Evolutionary conservation across 2,888 invertebrate species (phyloP).

Genomic region (Diaprepes abbreviatus): DNA sequence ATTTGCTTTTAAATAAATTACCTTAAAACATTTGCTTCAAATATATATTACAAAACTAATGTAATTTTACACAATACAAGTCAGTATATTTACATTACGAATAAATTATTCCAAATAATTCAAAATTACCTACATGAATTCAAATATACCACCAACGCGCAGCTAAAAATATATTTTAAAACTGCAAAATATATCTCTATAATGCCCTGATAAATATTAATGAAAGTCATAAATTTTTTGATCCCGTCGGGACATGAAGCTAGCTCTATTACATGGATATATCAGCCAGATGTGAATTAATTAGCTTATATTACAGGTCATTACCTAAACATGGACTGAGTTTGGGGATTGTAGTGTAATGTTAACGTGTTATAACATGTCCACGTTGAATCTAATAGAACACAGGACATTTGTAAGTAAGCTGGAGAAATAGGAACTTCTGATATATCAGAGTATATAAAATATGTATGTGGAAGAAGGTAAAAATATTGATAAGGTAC

Average conservation of each 20-base stretch:
- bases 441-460: no score
- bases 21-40: no score
- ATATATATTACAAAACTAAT: no score
- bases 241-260: slow-evolving; percentile 43
- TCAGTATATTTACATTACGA: background rate
- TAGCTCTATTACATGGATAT: slow-evolving; percentile 46
- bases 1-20: no score
- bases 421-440: no score
- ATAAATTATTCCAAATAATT: background rate
- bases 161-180: slow-evolving; percentile 37
- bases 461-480: no score
- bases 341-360: slow-evolving; percentile 27
- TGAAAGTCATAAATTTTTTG: slow-evolving; percentile 48
- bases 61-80: no score
- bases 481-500: no score
- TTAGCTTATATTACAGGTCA: slow-evolving; percentile 51
- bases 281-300: slow-evolving; percentile 53
- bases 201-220: slow-evolving; percentile 51
- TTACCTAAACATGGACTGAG: slow-evolving; percentile 50
- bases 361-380: slow-evolving; percentile 25
- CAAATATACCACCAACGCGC: background rate
- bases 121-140: background rate
- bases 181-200: slow-evolving; percentile 37
- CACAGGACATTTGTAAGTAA: slow-evolving; percentile 14
- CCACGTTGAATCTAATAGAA: slow-evolving; percentile 19